Conservation (phyloP, 1,140 invertebrate genomes). For the Plectus sambesii region DNA sequence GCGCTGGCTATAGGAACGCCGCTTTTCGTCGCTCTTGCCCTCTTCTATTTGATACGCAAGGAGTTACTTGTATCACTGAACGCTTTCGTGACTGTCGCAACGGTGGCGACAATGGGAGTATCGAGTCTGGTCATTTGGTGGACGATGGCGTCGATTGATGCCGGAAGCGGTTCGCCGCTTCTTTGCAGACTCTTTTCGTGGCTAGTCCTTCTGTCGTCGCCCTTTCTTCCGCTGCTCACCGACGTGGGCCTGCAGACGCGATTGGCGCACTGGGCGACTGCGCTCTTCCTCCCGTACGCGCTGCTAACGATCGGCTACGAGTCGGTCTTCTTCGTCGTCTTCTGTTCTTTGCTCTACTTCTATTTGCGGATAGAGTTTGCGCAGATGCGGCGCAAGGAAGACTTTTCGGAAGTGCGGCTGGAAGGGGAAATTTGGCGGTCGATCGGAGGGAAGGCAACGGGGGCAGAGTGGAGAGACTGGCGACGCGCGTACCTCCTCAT, state of each 20-base stretch:
- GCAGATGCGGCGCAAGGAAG: constrained; percentile 49
- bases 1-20: constrained; percentile 51
- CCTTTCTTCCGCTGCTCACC: constrained; percentile 26
- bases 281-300: constrained; percentile 50
- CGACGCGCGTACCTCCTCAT: constrained; percentile 45
- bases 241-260: constrained; percentile 13
- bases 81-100: too few relatives aligned
- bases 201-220: constrained; percentile 19
- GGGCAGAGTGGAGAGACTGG: constrained; percentile 20
- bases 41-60: too few relatives aligned
- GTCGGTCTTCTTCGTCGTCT: constrained; percentile 41
- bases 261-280: constrained; percentile 32
- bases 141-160: too few relatives aligned
- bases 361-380: constrained; percentile 31
- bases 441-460: constrained; percentile 33
- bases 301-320: constrained; percentile 54
- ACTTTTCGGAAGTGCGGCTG: constrained; percentile 51
- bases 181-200: constrained; percentile 15
- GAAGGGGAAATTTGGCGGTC: constrained; percentile 47
- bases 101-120: too few relatives aligned
- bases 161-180: too few relatives aligned
- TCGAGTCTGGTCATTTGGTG: too few relatives aligned
- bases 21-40: constrained; percentile 9
- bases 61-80: too few relatives aligned
- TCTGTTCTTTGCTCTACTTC: constrained; percentile 25